Conservation (phyloP, 1,140 invertebrate genomes). For the Drosophila pseudoananassae region DNA sequence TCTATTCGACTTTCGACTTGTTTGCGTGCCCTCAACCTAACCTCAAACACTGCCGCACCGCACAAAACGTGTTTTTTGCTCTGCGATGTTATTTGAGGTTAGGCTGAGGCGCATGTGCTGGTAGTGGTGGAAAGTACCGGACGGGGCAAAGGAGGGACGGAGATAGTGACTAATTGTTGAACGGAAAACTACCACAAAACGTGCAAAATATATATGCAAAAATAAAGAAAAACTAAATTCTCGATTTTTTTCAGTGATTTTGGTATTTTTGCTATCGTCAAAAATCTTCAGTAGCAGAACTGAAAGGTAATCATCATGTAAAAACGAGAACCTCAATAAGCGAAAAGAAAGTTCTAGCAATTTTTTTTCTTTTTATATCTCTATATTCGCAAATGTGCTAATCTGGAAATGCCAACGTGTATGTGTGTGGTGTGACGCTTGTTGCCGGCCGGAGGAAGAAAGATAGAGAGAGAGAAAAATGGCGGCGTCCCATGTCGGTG, state of each 20-base stretch:
- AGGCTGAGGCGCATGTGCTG: constrained; percentile 33
- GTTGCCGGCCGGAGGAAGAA: constrained; percentile 63
- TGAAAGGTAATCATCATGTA: constrained; percentile 76
- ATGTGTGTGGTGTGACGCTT: constrained; percentile 47
- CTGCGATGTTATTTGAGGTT: constrained; percentile 36
- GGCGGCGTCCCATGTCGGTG: constrained; percentile 29
- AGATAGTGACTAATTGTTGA: constrained; percentile 46
- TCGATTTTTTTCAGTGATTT: constrained; percentile 78
- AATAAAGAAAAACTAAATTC: constrained; percentile 2
- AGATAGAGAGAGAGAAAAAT: constrained; percentile 56
- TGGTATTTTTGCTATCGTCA: constrained; percentile 83
- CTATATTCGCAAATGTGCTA: constrained; percentile 46
- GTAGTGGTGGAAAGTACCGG: constrained; percentile 6
- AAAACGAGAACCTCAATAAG: constrained; percentile 55
- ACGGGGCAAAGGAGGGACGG: constrained; percentile 14
- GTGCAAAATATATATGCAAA: constrained; percentile 43
- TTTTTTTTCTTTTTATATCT: constrained; percentile 9
- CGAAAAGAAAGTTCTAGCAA: constrained; percentile 74
- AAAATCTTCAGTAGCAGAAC: constrained; percentile 84
- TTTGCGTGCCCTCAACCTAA: constrained; percentile 65
- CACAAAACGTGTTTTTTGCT: constrained; percentile 45
- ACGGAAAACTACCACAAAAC: constrained; percentile 48
- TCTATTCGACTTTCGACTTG: constrained; percentile 43
- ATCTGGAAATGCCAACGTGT: constrained; percentile 14
- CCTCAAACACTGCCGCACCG: constrained; percentile 44